Conservation (phyloP, 2,113 vertebrate genomes). For the Thamnaconus septentrionalis region DNA sequence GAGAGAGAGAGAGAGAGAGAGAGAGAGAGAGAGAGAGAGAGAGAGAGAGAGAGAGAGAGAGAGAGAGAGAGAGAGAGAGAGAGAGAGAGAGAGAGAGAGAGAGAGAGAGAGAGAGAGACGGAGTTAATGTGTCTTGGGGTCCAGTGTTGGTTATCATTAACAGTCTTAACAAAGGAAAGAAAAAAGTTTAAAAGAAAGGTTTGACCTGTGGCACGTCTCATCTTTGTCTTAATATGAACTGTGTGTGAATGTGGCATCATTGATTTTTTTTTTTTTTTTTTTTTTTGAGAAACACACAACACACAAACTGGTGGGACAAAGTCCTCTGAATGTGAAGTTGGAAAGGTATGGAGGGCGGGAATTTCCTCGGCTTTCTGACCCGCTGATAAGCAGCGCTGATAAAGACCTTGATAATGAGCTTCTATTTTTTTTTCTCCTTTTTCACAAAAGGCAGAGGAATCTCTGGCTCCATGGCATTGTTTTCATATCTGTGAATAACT, state of each 20-base stretch:
- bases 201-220: not conserved
- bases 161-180: too few relatives aligned
- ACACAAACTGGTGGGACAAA: not conserved
- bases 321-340: not conserved
- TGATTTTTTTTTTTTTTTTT: too few relatives aligned
- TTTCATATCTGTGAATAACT: not conserved
- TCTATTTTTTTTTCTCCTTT: not conserved
- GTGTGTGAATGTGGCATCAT: not conserved
- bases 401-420: not conserved
- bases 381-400: not conserved
- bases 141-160: too few relatives aligned
- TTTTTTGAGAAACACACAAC: not conserved
- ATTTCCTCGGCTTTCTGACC: not conserved
- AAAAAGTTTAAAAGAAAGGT: not conserved
- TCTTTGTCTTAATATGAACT: not conserved
- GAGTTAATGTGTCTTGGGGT: too few relatives aligned
- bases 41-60: too few relatives aligned
- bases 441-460: not conserved
- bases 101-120: too few relatives aligned
- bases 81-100: too few relatives aligned
- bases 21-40: too few relatives aligned
- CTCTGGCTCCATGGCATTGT: not conserved
- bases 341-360: not conserved
- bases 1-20: too few relatives aligned
- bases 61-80: too few relatives aligned